Conservation (phyloP, 2,797 vertebrate genomes). For the Podarcis siculus region DNA sequence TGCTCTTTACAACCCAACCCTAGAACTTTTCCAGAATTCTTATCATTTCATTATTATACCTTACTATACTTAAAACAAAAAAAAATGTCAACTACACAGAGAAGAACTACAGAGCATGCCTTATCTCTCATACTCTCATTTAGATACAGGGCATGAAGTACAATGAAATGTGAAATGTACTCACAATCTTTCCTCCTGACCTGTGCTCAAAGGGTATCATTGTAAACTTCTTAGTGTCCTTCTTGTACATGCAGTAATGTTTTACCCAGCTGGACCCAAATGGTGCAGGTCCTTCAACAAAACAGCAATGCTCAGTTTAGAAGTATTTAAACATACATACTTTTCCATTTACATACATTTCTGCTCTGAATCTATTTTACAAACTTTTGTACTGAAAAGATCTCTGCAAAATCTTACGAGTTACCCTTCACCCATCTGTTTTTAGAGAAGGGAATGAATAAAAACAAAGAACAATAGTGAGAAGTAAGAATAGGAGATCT, state of each 20-base stretch:
- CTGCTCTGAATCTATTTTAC: neutral
- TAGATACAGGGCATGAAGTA: neutral
- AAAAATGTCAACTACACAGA: conserved; percentile 7
- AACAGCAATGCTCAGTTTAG: conserved; percentile 10
- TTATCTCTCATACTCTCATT: conserved; percentile 8
- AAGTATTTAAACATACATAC: neutral
- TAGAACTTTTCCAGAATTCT: conserved; percentile 1
- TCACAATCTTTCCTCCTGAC: conserved; percentile 93
- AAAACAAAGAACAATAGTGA: neutral
- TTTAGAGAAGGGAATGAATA: neutral
- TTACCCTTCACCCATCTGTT: neutral
- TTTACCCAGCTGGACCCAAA: conserved; percentile 99
- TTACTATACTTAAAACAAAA: conserved; percentile 26
- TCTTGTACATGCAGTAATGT: conserved; percentile 94
- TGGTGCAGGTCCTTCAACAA: conserved; percentile 89
- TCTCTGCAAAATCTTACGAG: neutral
- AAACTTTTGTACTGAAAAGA: neutral
- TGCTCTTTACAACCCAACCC: neutral
- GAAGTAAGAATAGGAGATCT: neutral
- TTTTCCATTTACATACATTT: neutral
- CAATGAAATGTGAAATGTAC: conserved; percentile 58
- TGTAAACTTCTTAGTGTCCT: conserved; percentile 92
- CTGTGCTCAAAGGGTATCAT: conserved; percentile 97
- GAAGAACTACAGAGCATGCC: conserved; percentile 6
- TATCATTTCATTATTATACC: neutral